These are phyloP conservation scores for Myotis daubentonii DNA, from an alignment of 2,797 vertebrate species.

Conservation along the genomic window DNA sequence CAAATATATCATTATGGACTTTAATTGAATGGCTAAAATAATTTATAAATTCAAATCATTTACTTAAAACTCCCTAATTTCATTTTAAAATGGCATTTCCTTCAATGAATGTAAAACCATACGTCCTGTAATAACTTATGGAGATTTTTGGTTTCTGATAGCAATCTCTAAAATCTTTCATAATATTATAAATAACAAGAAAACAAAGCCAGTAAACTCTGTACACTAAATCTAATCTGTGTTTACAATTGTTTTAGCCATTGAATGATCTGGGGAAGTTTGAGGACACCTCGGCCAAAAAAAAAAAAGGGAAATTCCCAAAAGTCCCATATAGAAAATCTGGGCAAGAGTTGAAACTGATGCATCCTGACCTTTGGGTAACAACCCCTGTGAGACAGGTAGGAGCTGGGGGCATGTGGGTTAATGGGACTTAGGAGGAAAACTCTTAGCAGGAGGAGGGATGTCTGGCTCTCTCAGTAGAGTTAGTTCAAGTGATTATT, in stretches of 20 bases:
- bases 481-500: neutral
- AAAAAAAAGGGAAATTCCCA: neutral
- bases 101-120: neutral
- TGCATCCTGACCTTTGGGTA: neutral
- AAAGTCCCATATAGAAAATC: neutral
- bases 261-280: neutral
- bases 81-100: neutral
- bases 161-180: neutral
- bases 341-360: neutral
- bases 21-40: neutral
- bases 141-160: neutral
- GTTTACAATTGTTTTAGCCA: neutral
- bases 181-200: neutral
- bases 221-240: neutral
- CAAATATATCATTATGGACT: neutral
- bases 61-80: neutral
- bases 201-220: neutral
- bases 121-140: neutral
- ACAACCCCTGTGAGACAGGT: neutral
- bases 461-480: neutral
- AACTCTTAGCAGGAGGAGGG: neutral
- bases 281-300: neutral
- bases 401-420: neutral
- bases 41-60: slow-evolving; percentile 22
- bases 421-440: neutral